A percentile compares a stretch with the other conserved stretches of the same genome.
phyloP scores from a whole-genome alignment of 2,888 invertebrate species.

The Lymantria dispar region DNA sequence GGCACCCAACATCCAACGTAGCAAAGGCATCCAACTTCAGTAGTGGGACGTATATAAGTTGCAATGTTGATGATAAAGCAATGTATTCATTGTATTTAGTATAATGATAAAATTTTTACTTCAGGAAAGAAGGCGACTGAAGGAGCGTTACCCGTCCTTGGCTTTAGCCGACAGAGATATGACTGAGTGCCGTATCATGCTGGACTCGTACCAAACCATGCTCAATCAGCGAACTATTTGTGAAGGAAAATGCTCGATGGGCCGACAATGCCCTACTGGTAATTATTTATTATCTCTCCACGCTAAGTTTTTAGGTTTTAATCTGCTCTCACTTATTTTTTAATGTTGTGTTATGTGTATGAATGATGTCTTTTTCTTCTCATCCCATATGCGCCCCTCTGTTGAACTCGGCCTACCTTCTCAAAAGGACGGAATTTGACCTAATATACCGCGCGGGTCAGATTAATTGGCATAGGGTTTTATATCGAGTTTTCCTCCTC shows the following conservation, averaged over 20 bases:
- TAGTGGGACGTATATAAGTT: too few species aligned
- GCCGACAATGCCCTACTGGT: conserved; percentile 93
- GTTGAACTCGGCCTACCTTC: too few species aligned
- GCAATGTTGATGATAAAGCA: too few species aligned
- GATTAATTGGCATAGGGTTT: too few species aligned
- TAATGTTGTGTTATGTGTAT: not conserved
- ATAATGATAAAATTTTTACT: not conserved
- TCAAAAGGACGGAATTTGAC: too few species aligned
- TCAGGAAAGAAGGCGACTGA: conserved; percentile 91
- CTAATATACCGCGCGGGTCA: too few species aligned
- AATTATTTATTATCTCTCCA: conserved; percentile 27
- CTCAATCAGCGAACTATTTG: conserved; percentile 90
- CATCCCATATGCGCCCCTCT: too few species aligned
- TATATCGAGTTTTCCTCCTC: too few species aligned
- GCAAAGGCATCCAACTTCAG: too few species aligned
- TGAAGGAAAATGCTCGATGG: conserved; percentile 92
- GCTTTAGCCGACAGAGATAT: conserved; percentile 88
- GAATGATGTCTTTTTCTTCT: not conserved
- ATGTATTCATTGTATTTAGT: too few species aligned
- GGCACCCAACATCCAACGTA: too few species aligned
- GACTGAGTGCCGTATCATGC: conserved; percentile 88
- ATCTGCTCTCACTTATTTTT: not conserved
- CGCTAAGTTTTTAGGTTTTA: too few species aligned
- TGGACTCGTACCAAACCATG: conserved; percentile 92
- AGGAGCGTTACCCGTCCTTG: conserved; percentile 92